Evolutionary conservation across 30 jellyfish, hydroid and myxozoan genomes (phyloP).

Genomic region (Hydractinia echinata): DNA sequence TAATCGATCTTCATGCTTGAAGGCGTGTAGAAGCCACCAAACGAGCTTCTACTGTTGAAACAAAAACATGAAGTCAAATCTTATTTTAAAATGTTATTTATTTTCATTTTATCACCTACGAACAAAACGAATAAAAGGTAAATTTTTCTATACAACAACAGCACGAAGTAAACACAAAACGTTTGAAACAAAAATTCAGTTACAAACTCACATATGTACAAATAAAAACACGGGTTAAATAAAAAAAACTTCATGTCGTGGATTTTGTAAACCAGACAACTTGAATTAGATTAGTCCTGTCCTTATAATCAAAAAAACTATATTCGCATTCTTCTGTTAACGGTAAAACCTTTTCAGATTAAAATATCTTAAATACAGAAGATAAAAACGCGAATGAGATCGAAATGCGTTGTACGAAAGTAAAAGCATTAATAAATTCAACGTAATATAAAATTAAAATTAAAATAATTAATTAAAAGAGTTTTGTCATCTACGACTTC

Average conservation of each 20-base stretch:
- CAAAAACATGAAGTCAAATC: too few species aligned
- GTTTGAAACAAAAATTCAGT: too few species aligned
- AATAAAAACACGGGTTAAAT: not conserved
- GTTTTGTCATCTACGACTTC: conserved; percentile 23
- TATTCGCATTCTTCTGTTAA: too few species aligned
- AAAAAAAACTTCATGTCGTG: not conserved
- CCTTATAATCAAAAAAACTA: too few species aligned
- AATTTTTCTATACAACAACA: too few species aligned
- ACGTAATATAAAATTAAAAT: conserved; percentile 1
- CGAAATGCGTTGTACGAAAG: not conserved
- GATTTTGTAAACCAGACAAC: not conserved
- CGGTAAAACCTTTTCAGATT: too few species aligned
- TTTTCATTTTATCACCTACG: conserved; percentile 8
- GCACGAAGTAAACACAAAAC: too few species aligned
- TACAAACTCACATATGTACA: not conserved
- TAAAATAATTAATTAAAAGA: not conserved
- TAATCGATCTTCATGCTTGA: too few species aligned
- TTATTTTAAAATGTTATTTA: not conserved
- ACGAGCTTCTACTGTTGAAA: too few species aligned
- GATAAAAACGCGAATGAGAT: too few species aligned
- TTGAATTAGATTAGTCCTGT: not conserved
- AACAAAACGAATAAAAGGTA: not conserved
- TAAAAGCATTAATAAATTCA: not conserved
- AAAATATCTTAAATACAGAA: too few species aligned
- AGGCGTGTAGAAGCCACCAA: too few species aligned